Conservation (phyloP, 2,113 vertebrate genomes). For the Hippocampus barbouri region DNA sequence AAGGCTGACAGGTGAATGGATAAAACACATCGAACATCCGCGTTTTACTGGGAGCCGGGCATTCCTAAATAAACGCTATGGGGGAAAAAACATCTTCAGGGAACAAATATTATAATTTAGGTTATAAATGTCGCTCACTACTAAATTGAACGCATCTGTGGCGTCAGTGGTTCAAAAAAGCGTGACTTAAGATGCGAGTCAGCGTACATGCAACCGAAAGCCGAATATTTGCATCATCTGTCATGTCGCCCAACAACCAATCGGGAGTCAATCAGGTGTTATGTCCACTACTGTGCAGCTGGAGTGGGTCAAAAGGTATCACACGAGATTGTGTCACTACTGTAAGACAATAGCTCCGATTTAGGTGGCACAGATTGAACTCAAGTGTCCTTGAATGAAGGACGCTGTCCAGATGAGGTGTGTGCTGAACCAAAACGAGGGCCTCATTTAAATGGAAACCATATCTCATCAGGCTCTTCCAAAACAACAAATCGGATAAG, state of each 20-base stretch:
- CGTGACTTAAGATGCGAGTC: conserved; percentile 27
- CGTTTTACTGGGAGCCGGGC: neutral
- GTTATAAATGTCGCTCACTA: neutral
- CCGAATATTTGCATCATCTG: conserved; percentile 45
- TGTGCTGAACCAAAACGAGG: neutral
- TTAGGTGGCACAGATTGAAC: neutral
- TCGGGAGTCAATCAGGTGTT: conserved; percentile 16
- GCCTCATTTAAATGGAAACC: neutral
- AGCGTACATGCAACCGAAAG: conserved; percentile 27
- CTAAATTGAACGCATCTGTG: neutral
- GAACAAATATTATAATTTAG: neutral
- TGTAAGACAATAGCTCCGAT: neutral
- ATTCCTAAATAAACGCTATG: neutral
- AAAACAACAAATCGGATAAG: neutral
- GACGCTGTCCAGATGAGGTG: neutral
- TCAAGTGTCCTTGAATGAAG: conserved; percentile 37
- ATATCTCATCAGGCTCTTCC: too few relatives aligned
- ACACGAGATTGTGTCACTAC: conserved; percentile 21
- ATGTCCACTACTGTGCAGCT: conserved; percentile 29
- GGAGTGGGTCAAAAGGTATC: neutral
- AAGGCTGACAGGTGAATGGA: neutral
- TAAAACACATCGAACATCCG: neutral
- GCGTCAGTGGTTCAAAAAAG: conserved; percentile 9
- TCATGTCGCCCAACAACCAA: conserved; percentile 45
- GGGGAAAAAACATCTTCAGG: too few relatives aligned